Evolutionary conservation across 2,113 vertebrate species (phyloP).

Genomic region (Antennarius striatus): DNA sequence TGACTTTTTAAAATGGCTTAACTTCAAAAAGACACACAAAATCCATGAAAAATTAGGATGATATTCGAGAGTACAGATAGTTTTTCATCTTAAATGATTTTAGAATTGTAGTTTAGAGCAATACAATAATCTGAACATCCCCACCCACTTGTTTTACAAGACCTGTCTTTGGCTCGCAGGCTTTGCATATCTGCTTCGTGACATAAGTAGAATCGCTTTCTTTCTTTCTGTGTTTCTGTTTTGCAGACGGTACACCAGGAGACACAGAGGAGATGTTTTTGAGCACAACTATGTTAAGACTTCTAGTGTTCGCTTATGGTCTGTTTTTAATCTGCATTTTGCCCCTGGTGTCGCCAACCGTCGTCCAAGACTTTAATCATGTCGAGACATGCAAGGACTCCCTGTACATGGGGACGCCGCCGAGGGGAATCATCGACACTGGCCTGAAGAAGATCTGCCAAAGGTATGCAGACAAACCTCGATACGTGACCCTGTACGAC

Average conservation of each 20-base stretch:
- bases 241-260: background rate
- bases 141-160: conserved; percentile 1
- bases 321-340: conserved; percentile 5
- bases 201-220: conserved; percentile 19
- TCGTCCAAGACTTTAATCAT: conserved; percentile 75
- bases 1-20: background rate
- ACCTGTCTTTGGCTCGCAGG: background rate
- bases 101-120: background rate
- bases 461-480: conserved; percentile 70
- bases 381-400: conserved; percentile 75
- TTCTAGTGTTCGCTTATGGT: background rate
- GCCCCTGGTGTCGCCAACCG: conserved; percentile 25
- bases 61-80: background rate
- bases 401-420: conserved; percentile 77
- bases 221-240: background rate
- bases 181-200: conserved; percentile 58
- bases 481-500: conserved; percentile 74
- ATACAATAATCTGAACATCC: background rate
- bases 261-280: conserved; percentile 5
- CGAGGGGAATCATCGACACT: conserved; percentile 52
- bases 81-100: background rate
- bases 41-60: background rate
- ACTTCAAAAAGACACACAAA: background rate
- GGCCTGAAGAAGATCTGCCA: conserved; percentile 75
- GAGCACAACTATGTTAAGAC: conserved; percentile 15